A percentile compares a stretch with the other conserved stretches of the same genome.
phyloP scores from a whole-genome alignment of 2,113 vertebrate species.

The Isichthys henryi region DNA sequence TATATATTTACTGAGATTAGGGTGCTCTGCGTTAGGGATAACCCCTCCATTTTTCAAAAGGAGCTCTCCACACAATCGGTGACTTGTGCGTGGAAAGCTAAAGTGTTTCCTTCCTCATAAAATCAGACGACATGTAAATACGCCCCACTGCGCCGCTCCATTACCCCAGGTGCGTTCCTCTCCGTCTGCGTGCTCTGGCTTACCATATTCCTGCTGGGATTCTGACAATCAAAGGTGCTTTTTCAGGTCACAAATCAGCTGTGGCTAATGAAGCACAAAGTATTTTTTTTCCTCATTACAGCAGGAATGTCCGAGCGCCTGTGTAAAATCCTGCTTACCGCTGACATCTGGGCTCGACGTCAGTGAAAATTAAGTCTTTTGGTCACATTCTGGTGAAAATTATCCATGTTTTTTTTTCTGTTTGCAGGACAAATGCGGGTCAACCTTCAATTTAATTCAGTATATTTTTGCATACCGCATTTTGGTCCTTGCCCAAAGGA shows the following conservation, averaged over 20 bases:
- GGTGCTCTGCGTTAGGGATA: not conserved
- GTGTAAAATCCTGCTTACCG: not conserved
- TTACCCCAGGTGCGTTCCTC: not conserved
- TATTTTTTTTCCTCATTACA: not conserved
- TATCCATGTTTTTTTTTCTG: not conserved
- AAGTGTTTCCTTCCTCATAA: not conserved
- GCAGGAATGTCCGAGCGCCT: not conserved
- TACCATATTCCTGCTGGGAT: conserved; percentile 3
- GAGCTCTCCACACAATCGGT: not conserved
- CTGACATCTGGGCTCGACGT: not conserved
- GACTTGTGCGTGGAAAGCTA: not conserved
- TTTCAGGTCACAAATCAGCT: not conserved
- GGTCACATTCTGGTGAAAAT: not conserved
- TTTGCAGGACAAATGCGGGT: not conserved
- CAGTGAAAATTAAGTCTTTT: not conserved
- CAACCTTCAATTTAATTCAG: not conserved
- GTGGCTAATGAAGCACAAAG: not conserved
- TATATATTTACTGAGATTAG: not conserved
- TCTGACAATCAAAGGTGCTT: not conserved
- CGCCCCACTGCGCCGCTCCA: not conserved
- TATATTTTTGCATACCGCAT: not conserved
- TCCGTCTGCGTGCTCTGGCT: not conserved
- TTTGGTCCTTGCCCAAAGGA: not conserved
- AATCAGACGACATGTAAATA: conserved; percentile 14
- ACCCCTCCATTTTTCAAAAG: not conserved